Evolutionary conservation across 2,888 invertebrate genomes (phyloP).

Genomic region (Stenurella melanura): DNA sequence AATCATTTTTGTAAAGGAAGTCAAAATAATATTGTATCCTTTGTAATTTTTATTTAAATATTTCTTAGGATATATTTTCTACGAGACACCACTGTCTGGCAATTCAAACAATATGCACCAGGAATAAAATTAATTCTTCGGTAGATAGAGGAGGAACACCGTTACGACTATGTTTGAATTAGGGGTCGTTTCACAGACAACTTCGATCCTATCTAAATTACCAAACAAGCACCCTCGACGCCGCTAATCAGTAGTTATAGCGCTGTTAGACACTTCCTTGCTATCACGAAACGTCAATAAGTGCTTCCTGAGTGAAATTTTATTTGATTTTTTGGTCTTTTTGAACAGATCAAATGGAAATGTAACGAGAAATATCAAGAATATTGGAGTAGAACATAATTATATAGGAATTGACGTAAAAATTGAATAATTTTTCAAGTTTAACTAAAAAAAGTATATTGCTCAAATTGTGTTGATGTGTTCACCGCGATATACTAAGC

Average conservation of each 20-base stretch:
- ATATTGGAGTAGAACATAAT: no score
- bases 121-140: conserved; percentile 33
- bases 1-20: no score
- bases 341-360: neutral
- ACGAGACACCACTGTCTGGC: conserved; percentile 8
- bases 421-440: no score
- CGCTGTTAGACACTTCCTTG: conserved; percentile 48
- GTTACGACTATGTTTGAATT: conserved; percentile 37
- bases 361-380: neutral
- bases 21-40: no score
- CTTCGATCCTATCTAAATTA: conserved; percentile 69
- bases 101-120: conserved; percentile 18
- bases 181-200: conserved; percentile 68
- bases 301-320: conserved; percentile 25
- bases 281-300: conserved; percentile 40
- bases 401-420: no score
- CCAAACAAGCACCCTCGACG: conserved; percentile 65
- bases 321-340: conserved; percentile 14
- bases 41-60: no score
- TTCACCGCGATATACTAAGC: no score
- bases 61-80: neutral
- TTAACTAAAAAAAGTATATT: no score
- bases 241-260: conserved; percentile 63
- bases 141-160: conserved; percentile 35
- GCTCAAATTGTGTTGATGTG: no score